phyloP scores from a whole-genome alignment of 2,113 vertebrate species.

The Dasyprocta punctata region DNA sequence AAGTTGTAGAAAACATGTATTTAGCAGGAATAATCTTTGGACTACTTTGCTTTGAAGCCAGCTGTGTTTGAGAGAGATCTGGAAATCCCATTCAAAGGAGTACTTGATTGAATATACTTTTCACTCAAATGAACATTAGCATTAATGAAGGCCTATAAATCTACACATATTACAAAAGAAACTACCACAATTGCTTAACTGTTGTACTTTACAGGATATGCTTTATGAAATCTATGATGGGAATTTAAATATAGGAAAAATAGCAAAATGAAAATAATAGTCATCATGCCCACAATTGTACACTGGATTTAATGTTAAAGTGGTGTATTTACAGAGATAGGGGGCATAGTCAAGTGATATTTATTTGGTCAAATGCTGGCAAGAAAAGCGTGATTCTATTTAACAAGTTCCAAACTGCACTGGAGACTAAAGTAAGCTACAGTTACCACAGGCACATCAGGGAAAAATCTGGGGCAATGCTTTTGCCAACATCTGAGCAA shows the following conservation, averaged over 20 bases:
- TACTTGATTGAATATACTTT: conserved; percentile 36
- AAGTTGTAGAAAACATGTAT: conserved; percentile 45
- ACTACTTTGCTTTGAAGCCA: conserved; percentile 31
- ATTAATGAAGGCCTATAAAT: conserved; percentile 64
- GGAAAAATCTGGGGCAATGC: not conserved
- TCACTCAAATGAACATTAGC: conserved; percentile 41
- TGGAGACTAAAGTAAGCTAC: conserved; percentile 17
- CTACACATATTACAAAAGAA: conserved; percentile 42
- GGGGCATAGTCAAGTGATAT: not conserved
- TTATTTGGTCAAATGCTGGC: conserved; percentile 41
- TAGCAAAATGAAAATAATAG: conserved; percentile 15
- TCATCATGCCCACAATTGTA: not conserved
- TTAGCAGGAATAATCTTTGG: conserved; percentile 12
- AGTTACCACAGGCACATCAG: not conserved
- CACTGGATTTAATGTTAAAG: not conserved
- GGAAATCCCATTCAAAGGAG: conserved; percentile 37
- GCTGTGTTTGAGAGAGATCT: conserved; percentile 39
- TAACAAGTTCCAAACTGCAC: not conserved
- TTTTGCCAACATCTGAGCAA: conserved; percentile 4
- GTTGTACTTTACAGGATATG: not conserved
- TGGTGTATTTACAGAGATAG: not conserved
- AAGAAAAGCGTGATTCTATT: conserved; percentile 48
- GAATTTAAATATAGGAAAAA: conserved; percentile 41
- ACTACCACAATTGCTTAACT: not conserved
- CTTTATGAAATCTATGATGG: not conserved